Evolutionary conservation across 2,113 vertebrate genomes (phyloP), one percentile per base, ranked within the genome.

Genomic region (Phrynocephalus versicolor): DNA sequence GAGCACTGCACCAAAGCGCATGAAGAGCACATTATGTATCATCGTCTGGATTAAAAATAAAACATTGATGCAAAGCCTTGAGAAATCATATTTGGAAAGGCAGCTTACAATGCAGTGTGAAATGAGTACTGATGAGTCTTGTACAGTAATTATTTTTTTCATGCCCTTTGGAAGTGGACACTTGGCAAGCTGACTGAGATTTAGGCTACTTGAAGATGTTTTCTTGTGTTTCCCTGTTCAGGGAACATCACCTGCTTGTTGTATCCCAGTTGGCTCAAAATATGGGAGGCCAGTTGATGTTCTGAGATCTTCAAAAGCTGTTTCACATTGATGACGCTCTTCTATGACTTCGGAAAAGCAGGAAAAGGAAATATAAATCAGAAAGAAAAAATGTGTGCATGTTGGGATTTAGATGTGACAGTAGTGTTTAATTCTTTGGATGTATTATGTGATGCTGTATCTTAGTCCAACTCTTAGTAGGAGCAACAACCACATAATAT

Each of bases 241-340:
- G 30, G 60, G 67, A 45, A 67, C 79, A n/a, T 86, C 58, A 89
- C 6, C 51, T 83, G n/a, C 65, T 60, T 90, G 6, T 45, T 77
- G 8, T n/a, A n/a, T 84, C 82, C n/a, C 89, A 81, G 41, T 81
- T 85, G 84, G 60, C 33, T 79, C 64, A 84, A 85, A 35, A 70
- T 57, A 18, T 19, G 64, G 18, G 83, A 27, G 76, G 55, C 39
- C 25, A 75, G 62, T 7, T 16, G 13, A 33, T 71, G n/a, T 19
- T 30, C 12, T 87, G 73, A 75, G 30, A 74, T 51, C 67, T 79
- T 16, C 57, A n/a, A 69, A 73, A 64, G 21, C 75, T 55, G 23
- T 79, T 55, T 76, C 77, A 51, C 55, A 84, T 55, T 23, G 21
- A 5, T 37, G 25, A 33, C 37, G 88, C 57, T 77, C 12, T 5